Evolutionary conservation across 2,113 vertebrate genomes (phyloP), one percentile per base, ranked within the genome.

Genomic region (Anthoscopus minutus): DNA sequence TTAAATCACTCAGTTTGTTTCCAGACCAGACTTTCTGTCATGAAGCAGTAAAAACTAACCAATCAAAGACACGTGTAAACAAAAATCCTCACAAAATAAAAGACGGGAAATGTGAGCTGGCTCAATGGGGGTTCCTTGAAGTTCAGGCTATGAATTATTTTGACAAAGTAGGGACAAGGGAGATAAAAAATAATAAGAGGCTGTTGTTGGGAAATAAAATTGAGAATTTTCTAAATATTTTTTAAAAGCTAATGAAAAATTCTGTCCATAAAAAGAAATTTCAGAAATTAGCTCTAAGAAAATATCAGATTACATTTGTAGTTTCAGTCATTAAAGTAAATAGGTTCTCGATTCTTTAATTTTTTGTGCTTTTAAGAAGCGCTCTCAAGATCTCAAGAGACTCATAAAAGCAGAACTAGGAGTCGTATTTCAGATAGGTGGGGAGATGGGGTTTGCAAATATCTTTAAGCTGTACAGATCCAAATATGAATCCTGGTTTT

Each of bases 21-120:
- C 65, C 65, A 91, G 45, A 90, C 3, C 4, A 88, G n/a, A n/a
- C 9, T 78, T 92, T 13, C n/a, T 86, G 85, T 84, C 23, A 83
- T 56, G 27, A 86, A 74, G 25, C 16, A 88, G 37, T 9, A 56
- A 92, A 45, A 86, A 70, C 20, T 8, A 30, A 38, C 11, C 20
- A 25, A 47, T 3, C 6, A 77, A 80, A 25, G 10, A 30, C 7
- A 40, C 7, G 45, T 53, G 18, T 7, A 48, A 81, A 72, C 4
- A 51, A 45, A 37, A 24, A 18, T 21, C 17, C 19, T 30, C 7
- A 15, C 56, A 73, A 89, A 60, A 27, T 1, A 44, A 20, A 23
- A 21, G 1, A 22, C 0, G 0, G 3, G 6, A 86, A 85, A 84
- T 5, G 1, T 6, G 5, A 88, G 21, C 11, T 35, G 11, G 3